Conservation (phyloP, 92 coral and sea anemone genomes). For the Actinernus sp. region DNA sequence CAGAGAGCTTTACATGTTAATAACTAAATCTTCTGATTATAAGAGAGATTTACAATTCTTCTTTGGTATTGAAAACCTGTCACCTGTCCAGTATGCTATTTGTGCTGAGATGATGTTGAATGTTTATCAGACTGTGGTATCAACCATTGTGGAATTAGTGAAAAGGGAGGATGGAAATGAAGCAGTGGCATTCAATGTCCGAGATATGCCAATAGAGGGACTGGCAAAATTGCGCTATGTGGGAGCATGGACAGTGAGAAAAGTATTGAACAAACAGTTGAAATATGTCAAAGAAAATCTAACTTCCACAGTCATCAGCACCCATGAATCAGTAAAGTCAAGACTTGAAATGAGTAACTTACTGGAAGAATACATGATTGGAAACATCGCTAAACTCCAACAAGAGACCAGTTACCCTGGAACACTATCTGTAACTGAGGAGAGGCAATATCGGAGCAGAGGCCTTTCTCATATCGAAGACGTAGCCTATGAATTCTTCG, state of each 20-base stretch:
- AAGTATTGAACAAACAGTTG: conserved; percentile 2
- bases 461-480: too few species aligned
- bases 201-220: too few species aligned
- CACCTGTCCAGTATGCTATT: background rate
- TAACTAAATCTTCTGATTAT: conserved; percentile 28
- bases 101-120: background rate
- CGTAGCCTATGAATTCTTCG: conserved; percentile 22
- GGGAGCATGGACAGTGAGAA: conserved; percentile 38
- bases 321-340: background rate
- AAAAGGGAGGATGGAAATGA: too few species aligned
- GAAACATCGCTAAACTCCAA: conserved; percentile 1
- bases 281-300: conserved; percentile 12
- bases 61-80: background rate
- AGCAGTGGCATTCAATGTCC: too few species aligned
- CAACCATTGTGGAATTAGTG: too few species aligned
- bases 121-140: too few species aligned
- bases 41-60: conserved; percentile 3
- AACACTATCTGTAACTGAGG: too few species aligned
- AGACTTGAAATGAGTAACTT: too few species aligned
- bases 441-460: too few species aligned
- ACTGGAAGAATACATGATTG: conserved; percentile 14
- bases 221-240: too few species aligned
- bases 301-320: background rate
- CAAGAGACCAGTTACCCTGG: too few species aligned
- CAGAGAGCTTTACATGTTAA: conserved; percentile 25